These are phyloP conservation scores for Notarius quadriscutis DNA, from an alignment of 2,113 vertebrate genomes.

Conservation along the genomic window DNA sequence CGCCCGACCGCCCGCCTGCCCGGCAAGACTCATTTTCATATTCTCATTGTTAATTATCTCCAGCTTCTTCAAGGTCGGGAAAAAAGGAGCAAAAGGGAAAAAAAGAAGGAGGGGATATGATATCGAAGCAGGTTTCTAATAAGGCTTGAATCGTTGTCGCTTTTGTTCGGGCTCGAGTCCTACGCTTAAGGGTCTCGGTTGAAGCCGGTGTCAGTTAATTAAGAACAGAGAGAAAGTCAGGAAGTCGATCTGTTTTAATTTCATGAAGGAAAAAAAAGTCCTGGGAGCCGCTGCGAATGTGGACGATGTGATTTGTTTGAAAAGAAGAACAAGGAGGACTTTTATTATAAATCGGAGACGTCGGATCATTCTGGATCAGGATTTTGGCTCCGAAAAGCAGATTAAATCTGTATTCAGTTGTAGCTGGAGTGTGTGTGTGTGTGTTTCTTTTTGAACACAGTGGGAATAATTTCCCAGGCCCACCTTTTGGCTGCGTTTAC, in stretches of 20 bases:
- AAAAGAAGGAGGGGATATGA: not conserved
- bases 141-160: slow-evolving; percentile 32
- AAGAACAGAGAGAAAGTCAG: slow-evolving; percentile 25
- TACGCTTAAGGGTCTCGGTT: slow-evolving; percentile 28
- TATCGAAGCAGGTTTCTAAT: not conserved
- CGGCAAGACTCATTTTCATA: slow-evolving; percentile 48
- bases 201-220: slow-evolving; percentile 36
- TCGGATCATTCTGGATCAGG: not conserved
- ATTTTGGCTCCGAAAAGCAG: not conserved
- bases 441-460: not conserved
- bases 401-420: not conserved
- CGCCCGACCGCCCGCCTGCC: not conserved
- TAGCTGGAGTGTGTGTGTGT: slow-evolving; percentile 3
- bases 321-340: not conserved
- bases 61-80: slow-evolving; percentile 46
- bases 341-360: not conserved
- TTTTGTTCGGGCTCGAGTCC: slow-evolving; percentile 35
- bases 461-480: slow-evolving; percentile 25
- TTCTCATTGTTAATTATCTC: slow-evolving; percentile 53
- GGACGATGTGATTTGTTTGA: not conserved
- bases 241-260: slow-evolving; percentile 3
- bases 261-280: not conserved
- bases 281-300: not conserved
- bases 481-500: slow-evolving; percentile 32
- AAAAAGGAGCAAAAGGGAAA: not conserved